A percentile compares a stretch with the other conserved stretches of the same genome.
Conservation (phyloP, 2,797 vertebrate genomes). For the Anolis apletophallus region DNA sequence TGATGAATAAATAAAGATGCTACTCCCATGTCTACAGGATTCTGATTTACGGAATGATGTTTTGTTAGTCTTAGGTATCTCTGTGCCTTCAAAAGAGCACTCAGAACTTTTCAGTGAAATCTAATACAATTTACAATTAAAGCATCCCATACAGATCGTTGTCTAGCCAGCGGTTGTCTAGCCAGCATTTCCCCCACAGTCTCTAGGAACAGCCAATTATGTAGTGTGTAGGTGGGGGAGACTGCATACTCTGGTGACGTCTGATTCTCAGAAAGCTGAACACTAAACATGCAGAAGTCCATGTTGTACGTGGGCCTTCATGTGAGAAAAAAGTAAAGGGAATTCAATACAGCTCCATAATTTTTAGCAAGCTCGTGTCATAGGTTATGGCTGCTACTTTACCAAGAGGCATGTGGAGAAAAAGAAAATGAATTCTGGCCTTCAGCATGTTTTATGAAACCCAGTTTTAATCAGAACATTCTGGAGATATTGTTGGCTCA, state of each 20-base stretch:
- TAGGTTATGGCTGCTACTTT: neutral
- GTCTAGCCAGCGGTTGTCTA: slow-evolving; percentile 3
- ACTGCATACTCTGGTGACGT: neutral
- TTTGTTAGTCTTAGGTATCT: neutral
- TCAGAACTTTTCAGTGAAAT: neutral
- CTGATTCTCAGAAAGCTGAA: neutral
- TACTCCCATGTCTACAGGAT: neutral
- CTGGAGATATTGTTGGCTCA: neutral
- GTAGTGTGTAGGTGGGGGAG: no score
- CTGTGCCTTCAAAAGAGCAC: neutral
- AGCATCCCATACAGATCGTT: neutral
- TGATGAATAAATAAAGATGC: no score
- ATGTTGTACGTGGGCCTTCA: neutral
- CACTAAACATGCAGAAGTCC: neutral
- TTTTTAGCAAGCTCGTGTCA: neutral
- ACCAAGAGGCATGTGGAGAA: neutral
- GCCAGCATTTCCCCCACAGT: neutral
- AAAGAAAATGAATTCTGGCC: neutral
- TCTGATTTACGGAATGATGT: neutral
- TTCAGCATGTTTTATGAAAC: neutral
- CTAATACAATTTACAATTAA: slow-evolving; percentile 1
- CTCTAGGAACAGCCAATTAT: neutral
- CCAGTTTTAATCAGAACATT: neutral
- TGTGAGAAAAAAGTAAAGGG: neutral
- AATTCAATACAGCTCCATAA: neutral